Conservation (phyloP, 2,888 invertebrate genomes). For the Drosophila prostipennis region DNA sequence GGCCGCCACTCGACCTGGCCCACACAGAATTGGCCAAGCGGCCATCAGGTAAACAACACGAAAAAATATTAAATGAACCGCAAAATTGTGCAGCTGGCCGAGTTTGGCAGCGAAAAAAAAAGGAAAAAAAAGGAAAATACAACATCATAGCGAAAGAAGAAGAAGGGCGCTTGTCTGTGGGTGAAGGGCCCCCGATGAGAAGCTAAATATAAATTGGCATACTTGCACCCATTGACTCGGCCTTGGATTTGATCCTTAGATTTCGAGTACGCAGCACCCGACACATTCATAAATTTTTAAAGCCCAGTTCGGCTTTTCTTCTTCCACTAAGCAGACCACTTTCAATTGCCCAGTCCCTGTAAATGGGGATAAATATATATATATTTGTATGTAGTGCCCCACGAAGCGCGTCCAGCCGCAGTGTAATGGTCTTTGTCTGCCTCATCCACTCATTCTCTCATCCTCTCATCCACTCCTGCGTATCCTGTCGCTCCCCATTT, state of each 20-base stretch:
- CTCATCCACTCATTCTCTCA: constrained; percentile 37
- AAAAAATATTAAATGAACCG: constrained; percentile 77
- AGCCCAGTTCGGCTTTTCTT: constrained; percentile 16
- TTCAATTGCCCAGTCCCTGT: constrained; percentile 55
- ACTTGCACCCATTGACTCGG: constrained; percentile 44
- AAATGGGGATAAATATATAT: too few relatives aligned
- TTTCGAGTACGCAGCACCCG: constrained; percentile 28
- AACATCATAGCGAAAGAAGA: constrained; percentile 32
- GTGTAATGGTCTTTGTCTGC: constrained; percentile 35
- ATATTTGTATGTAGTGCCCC: constrained; percentile 17
- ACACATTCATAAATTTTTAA: constrained; percentile 48
- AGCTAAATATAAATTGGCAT: constrained; percentile 61
- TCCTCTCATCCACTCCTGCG: constrained; percentile 31
- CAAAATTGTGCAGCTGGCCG: constrained; percentile 74
- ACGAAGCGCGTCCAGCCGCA: constrained; percentile 58
- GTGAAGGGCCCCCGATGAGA: constrained; percentile 49
- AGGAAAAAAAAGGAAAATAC: too few relatives aligned
- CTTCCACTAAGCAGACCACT: constrained; percentile 35
- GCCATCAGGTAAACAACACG: constrained; percentile 70
- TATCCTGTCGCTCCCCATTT: not conserved
- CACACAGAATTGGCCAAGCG: constrained; percentile 15
- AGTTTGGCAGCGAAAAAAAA: constrained; percentile 27
- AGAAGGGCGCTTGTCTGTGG: constrained; percentile 36
- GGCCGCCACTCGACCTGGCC: constrained; percentile 41
- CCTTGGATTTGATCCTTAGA: constrained; percentile 22